Evolutionary conservation across 2,888 invertebrate genomes (phyloP), one percentile per base, ranked within the genome.

Genomic region (Bugulina stolonifera): DNA sequence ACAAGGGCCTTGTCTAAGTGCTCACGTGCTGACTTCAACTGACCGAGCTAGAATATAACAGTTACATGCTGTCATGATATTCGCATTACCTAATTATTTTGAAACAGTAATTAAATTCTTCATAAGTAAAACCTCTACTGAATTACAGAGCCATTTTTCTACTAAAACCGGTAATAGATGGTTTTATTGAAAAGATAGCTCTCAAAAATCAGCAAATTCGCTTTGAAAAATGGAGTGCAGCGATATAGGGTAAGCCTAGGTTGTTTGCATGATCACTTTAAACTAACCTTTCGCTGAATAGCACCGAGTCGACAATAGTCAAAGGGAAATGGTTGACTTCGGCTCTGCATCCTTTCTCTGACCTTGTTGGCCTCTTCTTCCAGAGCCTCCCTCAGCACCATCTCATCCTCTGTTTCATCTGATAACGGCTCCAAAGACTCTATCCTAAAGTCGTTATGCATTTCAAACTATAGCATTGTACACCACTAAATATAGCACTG

Each of bases 301-400:
- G 82, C 84, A 27, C 84, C 84, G 73, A 83, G 76, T 22, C 84
- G 73, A 72, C 81, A 82, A 32, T 77, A 77, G 72, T 82, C 80
- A 79, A 81, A 83, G 1, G 82, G 79, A 72, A 77, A 77, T n/a
- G 80, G 80, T 72, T 77, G 76, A 1, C 74, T 72, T n/a, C 74
- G 69, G 23, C 69, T 73, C 25, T 79, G 76, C 71, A 83, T 81
- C 3, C 75, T 74, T 29, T 76, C 72, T 22, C 78, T 80, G 71
- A 84, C 73, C 57, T 79, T 79, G 27, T 78, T 78, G 57, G 81
- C 79, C 73, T 84, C 83, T 34, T 74, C 76, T 29, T 75, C 72
- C 57, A 78, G 73, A 69, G 76, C 71, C 77, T 81, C 80, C 25
- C 74, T 75, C 18, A 80, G 35, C 3, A 79, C 79, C 43, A 79